Percentiles rank a stretch among this genome's conserved stretches.
phyloP scores from a whole-genome alignment of 2,888 invertebrate species.

The Cataglyphis rosenhaueri region DNA sequence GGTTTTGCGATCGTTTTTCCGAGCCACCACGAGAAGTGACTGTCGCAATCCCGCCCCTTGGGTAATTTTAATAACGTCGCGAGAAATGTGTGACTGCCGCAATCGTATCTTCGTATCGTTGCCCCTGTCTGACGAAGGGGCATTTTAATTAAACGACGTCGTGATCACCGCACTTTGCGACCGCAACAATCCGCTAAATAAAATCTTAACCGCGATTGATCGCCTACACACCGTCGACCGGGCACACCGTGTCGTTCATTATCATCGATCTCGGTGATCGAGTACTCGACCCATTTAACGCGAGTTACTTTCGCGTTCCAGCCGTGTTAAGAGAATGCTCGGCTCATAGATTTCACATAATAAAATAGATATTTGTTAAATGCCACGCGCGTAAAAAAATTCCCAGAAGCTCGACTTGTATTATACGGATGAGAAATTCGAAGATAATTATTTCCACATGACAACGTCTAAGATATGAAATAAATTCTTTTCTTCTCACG shows the following conservation, averaged over 20 bases:
- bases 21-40: neutral
- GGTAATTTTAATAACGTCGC: slow-evolving; percentile 40
- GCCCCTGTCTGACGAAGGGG: slow-evolving; percentile 17
- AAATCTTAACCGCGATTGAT: slow-evolving; percentile 62
- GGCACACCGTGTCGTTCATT: slow-evolving; percentile 73
- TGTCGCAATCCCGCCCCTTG: slow-evolving; percentile 30
- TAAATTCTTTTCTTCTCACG: neutral
- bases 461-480: neutral
- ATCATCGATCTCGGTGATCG: slow-evolving; percentile 65
- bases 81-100: slow-evolving; percentile 29
- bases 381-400: neutral
- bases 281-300: slow-evolving; percentile 62
- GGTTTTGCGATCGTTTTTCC: neutral
- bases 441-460: neutral
- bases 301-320: slow-evolving; percentile 43
- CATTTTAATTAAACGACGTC: slow-evolving; percentile 50
- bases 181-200: slow-evolving; percentile 69
- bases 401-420: neutral
- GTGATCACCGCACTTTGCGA: slow-evolving; percentile 71
- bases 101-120: slow-evolving; percentile 21
- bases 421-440: neutral
- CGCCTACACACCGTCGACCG: slow-evolving; percentile 64
- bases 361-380: slow-evolving; percentile 6
- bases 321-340: neutral
- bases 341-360: neutral